A percentile compares a stretch with the other conserved stretches of the same genome.
These are phyloP conservation scores for Seriola dumerili DNA, from an alignment of 2,113 vertebrate genomes.

Conservation along the genomic window DNA sequence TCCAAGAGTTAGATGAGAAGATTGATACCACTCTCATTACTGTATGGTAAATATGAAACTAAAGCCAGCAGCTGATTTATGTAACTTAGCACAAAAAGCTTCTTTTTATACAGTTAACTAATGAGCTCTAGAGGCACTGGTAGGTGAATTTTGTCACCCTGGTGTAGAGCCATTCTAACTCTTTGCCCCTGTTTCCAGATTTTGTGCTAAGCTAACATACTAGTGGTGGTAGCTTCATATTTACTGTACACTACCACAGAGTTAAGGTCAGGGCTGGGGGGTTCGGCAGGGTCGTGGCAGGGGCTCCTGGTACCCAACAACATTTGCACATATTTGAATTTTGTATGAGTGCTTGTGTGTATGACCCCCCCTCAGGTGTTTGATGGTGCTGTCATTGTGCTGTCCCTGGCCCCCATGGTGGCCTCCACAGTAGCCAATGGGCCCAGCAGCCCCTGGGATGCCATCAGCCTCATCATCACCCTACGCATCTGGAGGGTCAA, in stretches of 20 bases:
- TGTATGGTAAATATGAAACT: too few species aligned
- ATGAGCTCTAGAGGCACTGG: too few species aligned
- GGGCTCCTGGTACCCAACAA: background rate
- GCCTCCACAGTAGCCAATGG: slow-evolving; percentile 98
- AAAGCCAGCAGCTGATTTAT: background rate
- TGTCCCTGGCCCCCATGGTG: slow-evolving; percentile 99
- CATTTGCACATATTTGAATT: background rate
- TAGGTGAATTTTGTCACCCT: too few species aligned
- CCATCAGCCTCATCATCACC: slow-evolving; percentile 98
- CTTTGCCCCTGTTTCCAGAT: too few species aligned
- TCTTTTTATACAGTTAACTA: too few species aligned
- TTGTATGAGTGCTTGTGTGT: slow-evolving; percentile 1
- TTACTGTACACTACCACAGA: background rate
- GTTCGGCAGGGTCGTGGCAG: background rate
- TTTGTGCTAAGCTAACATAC: too few species aligned
- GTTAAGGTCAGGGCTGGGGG: background rate
- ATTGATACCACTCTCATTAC: too few species aligned
- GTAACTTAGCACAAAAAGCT: too few species aligned
- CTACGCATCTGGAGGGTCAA: slow-evolving; percentile 98
- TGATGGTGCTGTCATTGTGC: slow-evolving; percentile 96
- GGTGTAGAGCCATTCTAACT: too few species aligned
- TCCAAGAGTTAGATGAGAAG: too few species aligned
- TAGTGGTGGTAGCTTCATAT: background rate
- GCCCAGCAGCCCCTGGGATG: slow-evolving; percentile 98
- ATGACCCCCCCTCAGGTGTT: slow-evolving; percentile 87